Evolutionary conservation across 2,113 vertebrate species (phyloP), one percentile per base, ranked within the genome.

Genomic region (Bufo bufo): DNA sequence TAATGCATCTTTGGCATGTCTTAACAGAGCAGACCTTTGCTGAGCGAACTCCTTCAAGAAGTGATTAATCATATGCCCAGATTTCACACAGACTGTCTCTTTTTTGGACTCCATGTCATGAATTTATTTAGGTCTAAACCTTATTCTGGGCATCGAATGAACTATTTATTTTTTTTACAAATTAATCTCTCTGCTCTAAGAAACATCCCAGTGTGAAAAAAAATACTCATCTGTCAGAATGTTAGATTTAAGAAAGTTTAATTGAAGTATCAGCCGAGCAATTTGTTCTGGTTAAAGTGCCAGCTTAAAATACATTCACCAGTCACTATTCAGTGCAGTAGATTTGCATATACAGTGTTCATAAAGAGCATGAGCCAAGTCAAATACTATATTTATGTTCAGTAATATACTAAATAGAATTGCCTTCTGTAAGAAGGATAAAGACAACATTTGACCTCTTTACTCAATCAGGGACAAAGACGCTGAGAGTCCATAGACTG

Each of bases 401-500:
- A 88, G 87, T 88, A 88, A 88, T 88, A 77, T 88, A 88, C 87
- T 77, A 84, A 82, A 83, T 65, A 2, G 17, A 52, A 45, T 12
- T 14, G 49, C 87, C 87, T 88, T 84, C 87, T 88, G 71, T 84
- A 88, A 88, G 87, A 88, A 88, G 87, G 82, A 84, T 33, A 66
- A 12, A 12, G 14, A 33, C 45, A 45, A 47, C 50, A 12, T 74
- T 74, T n/a, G 58, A 65, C 72, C 47, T 23, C 8, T 54, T 69
- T 61, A 23, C 71, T 54, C 58, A 13, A 52, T 61, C 7, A 5
- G 63, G 47, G 71, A 45, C 23, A 87, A 87, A 23, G 63, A 63
- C n/a, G 58, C 19, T 66, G 66, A 79, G 54, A 59, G 17, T 63
- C 2, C 71, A 12, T 50, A 66, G 19, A 86, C n/a, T 47, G 10